Evolutionary conservation across 2,113 vertebrate species (phyloP).

Genomic region (Hippocampus mohnikei): DNA sequence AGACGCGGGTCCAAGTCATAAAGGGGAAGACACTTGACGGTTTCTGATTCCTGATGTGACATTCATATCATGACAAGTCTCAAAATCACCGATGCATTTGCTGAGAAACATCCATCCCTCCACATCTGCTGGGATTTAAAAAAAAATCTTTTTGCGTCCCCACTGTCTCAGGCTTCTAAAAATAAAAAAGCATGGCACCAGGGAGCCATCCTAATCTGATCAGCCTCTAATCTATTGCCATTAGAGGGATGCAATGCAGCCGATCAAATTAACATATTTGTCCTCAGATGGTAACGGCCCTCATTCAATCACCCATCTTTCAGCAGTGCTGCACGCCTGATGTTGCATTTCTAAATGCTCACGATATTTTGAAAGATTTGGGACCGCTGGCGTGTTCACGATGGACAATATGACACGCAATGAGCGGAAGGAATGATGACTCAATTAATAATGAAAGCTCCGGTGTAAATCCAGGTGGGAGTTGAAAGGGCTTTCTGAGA

Average conservation of each 20-base stretch:
- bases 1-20: background rate
- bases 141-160: slow-evolving; percentile 35
- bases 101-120: slow-evolving; percentile 17
- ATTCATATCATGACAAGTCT: slow-evolving; percentile 11
- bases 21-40: background rate
- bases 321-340: slow-evolving; percentile 3
- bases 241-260: slow-evolving; percentile 56
- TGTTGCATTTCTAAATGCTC: background rate
- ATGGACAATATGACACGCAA: slow-evolving; percentile 12
- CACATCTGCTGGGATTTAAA: slow-evolving; percentile 19
- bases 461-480: slow-evolving; percentile 38
- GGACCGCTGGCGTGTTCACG: slow-evolving; percentile 25
- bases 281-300: slow-evolving; percentile 28
- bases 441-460: slow-evolving; percentile 21
- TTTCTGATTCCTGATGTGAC: slow-evolving; percentile 22
- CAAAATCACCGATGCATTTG: slow-evolving; percentile 1
- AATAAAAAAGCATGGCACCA: slow-evolving; percentile 65
- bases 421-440: slow-evolving; percentile 18
- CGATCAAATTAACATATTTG: slow-evolving; percentile 65
- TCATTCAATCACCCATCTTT: slow-evolving; percentile 21
- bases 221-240: slow-evolving; percentile 65
- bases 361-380: slow-evolving; percentile 1
- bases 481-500: slow-evolving; percentile 42
- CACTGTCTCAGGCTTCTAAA: slow-evolving; percentile 63
- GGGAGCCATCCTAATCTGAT: slow-evolving; percentile 66